A percentile compares a stretch with the other conserved stretches of the same genome.
Conservation (phyloP, 1,140 invertebrate species). For the Hypothenemus hampei region DNA sequence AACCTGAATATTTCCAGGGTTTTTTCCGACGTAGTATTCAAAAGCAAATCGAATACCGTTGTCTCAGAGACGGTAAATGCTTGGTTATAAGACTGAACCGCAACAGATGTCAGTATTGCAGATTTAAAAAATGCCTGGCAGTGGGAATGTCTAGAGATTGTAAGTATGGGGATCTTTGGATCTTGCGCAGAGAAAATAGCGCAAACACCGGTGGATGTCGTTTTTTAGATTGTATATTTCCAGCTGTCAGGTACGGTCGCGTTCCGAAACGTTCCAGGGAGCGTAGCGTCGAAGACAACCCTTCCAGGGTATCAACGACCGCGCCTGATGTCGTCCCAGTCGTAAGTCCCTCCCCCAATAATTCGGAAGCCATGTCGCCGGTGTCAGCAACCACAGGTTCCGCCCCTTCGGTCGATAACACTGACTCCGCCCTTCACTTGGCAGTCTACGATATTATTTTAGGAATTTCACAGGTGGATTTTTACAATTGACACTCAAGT, state of each 20-base stretch:
- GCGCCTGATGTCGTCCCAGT: conserved; percentile 48
- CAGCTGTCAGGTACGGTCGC: conserved; percentile 92
- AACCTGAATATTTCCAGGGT: conserved; percentile 51
- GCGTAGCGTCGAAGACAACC: conserved; percentile 48
- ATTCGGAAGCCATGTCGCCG: conserved; percentile 37
- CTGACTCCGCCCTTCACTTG: conserved; percentile 54
- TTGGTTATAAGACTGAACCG: conserved; percentile 92
- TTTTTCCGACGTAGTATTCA: conserved; percentile 89
- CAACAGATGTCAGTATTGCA: conserved; percentile 96
- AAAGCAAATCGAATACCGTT: conserved; percentile 97
- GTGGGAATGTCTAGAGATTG: conserved; percentile 98
- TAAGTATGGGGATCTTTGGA: conserved; percentile 64
- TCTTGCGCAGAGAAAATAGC: background rate
- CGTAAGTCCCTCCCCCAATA: conserved; percentile 25
- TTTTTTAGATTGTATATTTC: conserved; percentile 32
- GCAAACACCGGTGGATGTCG: background rate
- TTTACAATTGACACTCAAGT: background rate
- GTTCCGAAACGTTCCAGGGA: conserved; percentile 91
- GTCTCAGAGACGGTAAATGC: conserved; percentile 94
- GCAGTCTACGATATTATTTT: conserved; percentile 81
- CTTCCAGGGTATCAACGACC: conserved; percentile 45
- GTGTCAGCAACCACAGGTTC: conserved; percentile 45
- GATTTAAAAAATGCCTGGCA: conserved; percentile 96
- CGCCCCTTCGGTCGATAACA: conserved; percentile 28
- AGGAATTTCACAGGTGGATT: conserved; percentile 68